Evolutionary conservation across 1,140 invertebrate species (phyloP), one percentile per base, ranked within the genome.

Genomic region (Drosophila subobscura): DNA sequence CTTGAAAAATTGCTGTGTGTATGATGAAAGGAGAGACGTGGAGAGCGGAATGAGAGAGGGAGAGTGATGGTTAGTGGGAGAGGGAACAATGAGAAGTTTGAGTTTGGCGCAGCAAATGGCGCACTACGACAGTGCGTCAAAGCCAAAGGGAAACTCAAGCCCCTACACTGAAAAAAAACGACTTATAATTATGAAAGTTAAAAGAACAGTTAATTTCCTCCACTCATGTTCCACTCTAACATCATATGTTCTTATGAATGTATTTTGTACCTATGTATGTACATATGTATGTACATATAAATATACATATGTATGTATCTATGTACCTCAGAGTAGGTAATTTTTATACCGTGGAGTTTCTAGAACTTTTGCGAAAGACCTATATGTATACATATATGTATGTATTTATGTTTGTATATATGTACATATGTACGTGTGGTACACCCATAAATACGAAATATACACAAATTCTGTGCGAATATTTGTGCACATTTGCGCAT

Each of bases 81-180:
- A 7, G 27, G 27, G 27, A 33, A 8, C 29, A 37, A 1, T 3
- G 33, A 12, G 33, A 8, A 44, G 58, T 56, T 59, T 53, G 73
- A 67, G 65, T 74, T 68, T 65, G 78, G 72, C 64, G 73, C 68
- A 72, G 81, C 63, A 81, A 73, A 81, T 89, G 85, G 79, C 74
- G 80, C 85, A 85, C 81, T 89, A 81, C 78, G 83, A 81, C 83
- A 86, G 83, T 85, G 77, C 77, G 61, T 46, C 79, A 65, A 76
- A 83, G 73, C 79, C 79, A 77, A 83, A 89, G 76, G 85, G 85
- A 89, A 88, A 74, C 66, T 37, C 33, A 37, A 33, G 33, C 33
- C 33, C 7, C 0, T 12, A 37, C 33, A 37, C 33, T 37, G 33
- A 12, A 37, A 12, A 12, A 4, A 37, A 37, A 37, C 10, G 4